phyloP scores from a whole-genome alignment of 2,113 vertebrate species.

The Stomatorhinus ivindoensis region DNA sequence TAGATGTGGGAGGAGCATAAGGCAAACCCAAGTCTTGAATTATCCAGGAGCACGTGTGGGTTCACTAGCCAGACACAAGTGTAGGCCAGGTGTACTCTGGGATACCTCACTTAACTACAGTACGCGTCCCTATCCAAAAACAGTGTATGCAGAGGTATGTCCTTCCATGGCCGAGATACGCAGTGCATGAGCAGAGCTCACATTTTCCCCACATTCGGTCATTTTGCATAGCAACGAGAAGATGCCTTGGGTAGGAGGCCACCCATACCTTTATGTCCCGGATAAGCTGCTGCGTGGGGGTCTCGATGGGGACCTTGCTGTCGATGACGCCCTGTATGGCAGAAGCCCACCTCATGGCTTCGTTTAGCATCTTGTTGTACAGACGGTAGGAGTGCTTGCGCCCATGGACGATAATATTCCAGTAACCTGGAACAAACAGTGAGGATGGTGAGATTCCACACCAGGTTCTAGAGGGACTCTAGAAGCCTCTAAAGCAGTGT shows the following conservation, averaged over 20 bases:
- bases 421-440: conserved; percentile 64
- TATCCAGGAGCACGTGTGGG: too few relatives aligned
- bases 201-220: neutral
- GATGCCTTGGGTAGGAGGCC: conserved; percentile 28
- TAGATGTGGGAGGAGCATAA: neutral
- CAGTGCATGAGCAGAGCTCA: conserved; percentile 28
- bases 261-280: conserved; percentile 77
- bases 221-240: neutral
- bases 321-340: conserved; percentile 84
- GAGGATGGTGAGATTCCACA: neutral
- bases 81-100: conserved; percentile 14
- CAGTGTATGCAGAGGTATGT: conserved; percentile 31
- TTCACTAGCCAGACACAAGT: neutral
- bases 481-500: too few relatives aligned
- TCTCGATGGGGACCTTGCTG: conserved; percentile 84
- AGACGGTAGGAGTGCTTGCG: conserved; percentile 84
- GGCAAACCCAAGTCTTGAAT: neutral
- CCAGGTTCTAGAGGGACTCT: neutral
- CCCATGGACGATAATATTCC: conserved; percentile 82
- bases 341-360: conserved; percentile 80
- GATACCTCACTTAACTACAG: conserved; percentile 59
- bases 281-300: conserved; percentile 85
- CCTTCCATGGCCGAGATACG: conserved; percentile 32
- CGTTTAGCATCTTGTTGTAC: conserved; percentile 78
- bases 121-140: conserved; percentile 41